A percentile compares a stretch with the other conserved stretches of the same genome.
These are phyloP conservation scores for Sycophila sp. DNA, from an alignment of 1,140 invertebrate species.

Conservation along the genomic window DNA sequence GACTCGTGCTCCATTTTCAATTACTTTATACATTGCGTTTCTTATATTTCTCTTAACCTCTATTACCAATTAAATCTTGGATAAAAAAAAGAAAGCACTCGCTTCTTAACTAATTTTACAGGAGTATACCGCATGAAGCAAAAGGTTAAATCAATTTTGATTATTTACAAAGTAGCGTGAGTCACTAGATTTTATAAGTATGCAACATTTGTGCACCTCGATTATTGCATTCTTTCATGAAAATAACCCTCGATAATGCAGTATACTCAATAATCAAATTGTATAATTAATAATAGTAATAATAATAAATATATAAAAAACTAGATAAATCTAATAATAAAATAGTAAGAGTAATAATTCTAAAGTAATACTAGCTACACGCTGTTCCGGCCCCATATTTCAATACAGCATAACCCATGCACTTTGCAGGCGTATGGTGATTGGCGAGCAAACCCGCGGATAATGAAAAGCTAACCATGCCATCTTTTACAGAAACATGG, in stretches of 20 bases:
- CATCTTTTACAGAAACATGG: too few relatives aligned
- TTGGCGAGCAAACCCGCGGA: too few relatives aligned
- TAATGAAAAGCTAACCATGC: too few relatives aligned
- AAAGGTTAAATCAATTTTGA: too few relatives aligned
- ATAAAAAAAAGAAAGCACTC: too few relatives aligned
- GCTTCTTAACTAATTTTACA: too few relatives aligned
- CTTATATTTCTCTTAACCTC: neutral
- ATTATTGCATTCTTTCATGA: neutral
- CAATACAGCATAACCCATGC: conserved; percentile 64
- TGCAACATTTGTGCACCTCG: neutral
- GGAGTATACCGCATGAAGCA: too few relatives aligned
- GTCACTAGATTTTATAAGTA: neutral
- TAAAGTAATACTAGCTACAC: conserved; percentile 60
- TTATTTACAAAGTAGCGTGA: too few relatives aligned
- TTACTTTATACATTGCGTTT: neutral
- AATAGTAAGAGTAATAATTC: conserved; percentile 49
- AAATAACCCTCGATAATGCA: conserved; percentile 7
- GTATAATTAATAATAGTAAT: conserved; percentile 21
- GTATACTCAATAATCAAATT: conserved; percentile 12
- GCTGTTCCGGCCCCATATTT: conserved; percentile 59
- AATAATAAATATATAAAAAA: conserved; percentile 50
- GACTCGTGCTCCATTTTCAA: conserved; percentile 24
- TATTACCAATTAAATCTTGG: too few relatives aligned
- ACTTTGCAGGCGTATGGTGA: conserved; percentile 59
- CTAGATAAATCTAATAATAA: neutral